These are phyloP conservation scores for Acanthacorydalis orientalis DNA, from an alignment of 2,888 invertebrate species.

Conservation along the genomic window DNA sequence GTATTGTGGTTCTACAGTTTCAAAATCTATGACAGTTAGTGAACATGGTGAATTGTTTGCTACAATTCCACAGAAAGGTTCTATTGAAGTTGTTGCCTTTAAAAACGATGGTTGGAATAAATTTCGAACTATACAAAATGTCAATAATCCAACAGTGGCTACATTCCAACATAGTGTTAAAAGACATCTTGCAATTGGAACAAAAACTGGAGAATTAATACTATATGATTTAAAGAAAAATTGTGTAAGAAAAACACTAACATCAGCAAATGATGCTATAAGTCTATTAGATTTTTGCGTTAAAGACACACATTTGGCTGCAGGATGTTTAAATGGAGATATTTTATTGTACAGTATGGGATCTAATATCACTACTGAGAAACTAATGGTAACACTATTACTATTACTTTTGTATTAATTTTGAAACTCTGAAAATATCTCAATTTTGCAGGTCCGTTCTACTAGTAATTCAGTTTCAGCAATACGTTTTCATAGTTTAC, in stretches of 20 bases:
- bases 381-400: background rate
- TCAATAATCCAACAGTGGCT: conserved; percentile 22
- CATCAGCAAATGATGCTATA: conserved; percentile 19
- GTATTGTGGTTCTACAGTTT: conserved; percentile 18
- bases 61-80: conserved; percentile 20
- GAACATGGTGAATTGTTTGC: conserved; percentile 24
- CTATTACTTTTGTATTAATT: background rate
- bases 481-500: conserved; percentile 33
- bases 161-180: conserved; percentile 22
- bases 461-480: conserved; percentile 25
- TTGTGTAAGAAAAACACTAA: background rate
- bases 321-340: conserved; percentile 32
- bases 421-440: background rate
- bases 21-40: conserved; percentile 19
- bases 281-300: conserved; percentile 30
- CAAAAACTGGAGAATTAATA: background rate
- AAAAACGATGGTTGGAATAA: conserved; percentile 20
- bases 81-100: conserved; percentile 21
- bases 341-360: conserved; percentile 32
- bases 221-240: conserved; percentile 5
- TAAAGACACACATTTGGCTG: conserved; percentile 31
- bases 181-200: conserved; percentile 15
- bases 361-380: conserved; percentile 22
- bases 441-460: conserved; percentile 16
- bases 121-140: conserved; percentile 19